A percentile compares a stretch with the other conserved stretches of the same genome.
phyloP scores from a whole-genome alignment of 2,888 invertebrate genomes.

The Parnassius mnemosyne region DNA sequence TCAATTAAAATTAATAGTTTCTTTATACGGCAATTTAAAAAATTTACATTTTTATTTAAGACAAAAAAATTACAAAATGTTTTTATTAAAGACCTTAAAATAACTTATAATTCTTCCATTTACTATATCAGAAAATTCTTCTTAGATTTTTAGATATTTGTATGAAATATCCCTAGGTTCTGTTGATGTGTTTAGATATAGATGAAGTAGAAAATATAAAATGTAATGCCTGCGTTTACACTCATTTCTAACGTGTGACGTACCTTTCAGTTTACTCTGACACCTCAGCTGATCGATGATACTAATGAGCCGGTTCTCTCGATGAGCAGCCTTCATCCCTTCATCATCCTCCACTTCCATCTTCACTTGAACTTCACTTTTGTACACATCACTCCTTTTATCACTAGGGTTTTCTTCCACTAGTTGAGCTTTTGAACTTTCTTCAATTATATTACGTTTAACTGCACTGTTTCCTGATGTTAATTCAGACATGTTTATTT shows the following conservation, averaged over 20 bases:
- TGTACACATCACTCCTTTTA: conserved; percentile 39
- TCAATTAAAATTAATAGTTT: too few species aligned
- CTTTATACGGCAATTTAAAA: too few species aligned
- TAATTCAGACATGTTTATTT: conserved; percentile 34
- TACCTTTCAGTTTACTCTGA: conserved; percentile 70
- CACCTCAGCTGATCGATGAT: conserved; percentile 74
- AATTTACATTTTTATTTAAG: too few species aligned
- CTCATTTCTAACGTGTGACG: neutral
- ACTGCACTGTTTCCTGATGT: conserved; percentile 31
- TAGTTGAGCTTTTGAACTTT: conserved; percentile 31
- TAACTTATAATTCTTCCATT: too few species aligned
- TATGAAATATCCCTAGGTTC: too few species aligned
- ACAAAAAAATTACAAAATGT: too few species aligned
- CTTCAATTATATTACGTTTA: conserved; percentile 26
- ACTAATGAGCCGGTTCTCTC: conserved; percentile 68
- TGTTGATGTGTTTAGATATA: too few species aligned
- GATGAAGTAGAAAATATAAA: too few species aligned
- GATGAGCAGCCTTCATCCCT: conserved; percentile 41
- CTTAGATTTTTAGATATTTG: too few species aligned
- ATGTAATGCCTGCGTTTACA: too few species aligned
- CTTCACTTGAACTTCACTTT: conserved; percentile 42
- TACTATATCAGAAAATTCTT: too few species aligned
- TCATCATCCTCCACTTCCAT: conserved; percentile 48
- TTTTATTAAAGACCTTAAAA: too few species aligned
- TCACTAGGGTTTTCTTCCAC: conserved; percentile 32